These are phyloP conservation scores for Gopherus flavomarginatus DNA, from an alignment of 2,113 vertebrate genomes.

Conservation along the genomic window DNA sequence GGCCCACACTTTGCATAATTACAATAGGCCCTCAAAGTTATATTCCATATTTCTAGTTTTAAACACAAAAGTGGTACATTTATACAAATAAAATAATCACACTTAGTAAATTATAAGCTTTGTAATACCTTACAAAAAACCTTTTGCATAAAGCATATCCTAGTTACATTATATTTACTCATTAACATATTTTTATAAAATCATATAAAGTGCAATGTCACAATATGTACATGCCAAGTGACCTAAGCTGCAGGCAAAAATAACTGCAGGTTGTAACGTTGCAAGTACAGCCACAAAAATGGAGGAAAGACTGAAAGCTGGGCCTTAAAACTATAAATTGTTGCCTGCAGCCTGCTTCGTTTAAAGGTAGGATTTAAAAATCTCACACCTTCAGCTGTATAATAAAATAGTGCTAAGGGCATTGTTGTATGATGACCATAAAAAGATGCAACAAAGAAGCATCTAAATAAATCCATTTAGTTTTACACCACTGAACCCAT, in stretches of 20 bases:
- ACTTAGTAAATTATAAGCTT: too few relatives aligned
- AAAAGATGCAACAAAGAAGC: not conserved
- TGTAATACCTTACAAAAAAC: too few relatives aligned
- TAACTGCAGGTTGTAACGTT: not conserved
- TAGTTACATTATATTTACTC: too few relatives aligned
- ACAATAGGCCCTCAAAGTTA: too few relatives aligned
- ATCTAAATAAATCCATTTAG: not conserved
- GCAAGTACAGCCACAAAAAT: not conserved
- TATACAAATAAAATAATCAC: too few relatives aligned
- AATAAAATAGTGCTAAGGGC: not conserved
- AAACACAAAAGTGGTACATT: too few relatives aligned
- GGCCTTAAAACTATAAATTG: not conserved
- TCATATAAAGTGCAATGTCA: too few relatives aligned
- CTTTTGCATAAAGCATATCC: too few relatives aligned
- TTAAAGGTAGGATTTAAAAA: not conserved
- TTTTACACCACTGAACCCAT: not conserved
- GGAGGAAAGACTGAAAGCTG: not conserved
- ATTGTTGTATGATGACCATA: not conserved
- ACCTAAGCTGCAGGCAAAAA: not conserved
- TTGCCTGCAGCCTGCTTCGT: not conserved
- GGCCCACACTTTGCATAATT: too few relatives aligned
- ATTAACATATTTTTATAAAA: too few relatives aligned
- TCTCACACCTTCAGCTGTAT: not conserved
- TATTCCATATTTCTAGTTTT: too few relatives aligned
- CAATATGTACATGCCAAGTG: not conserved